phyloP scores from a whole-genome alignment of 1,140 invertebrate species.

The Caerostris darwini region DNA sequence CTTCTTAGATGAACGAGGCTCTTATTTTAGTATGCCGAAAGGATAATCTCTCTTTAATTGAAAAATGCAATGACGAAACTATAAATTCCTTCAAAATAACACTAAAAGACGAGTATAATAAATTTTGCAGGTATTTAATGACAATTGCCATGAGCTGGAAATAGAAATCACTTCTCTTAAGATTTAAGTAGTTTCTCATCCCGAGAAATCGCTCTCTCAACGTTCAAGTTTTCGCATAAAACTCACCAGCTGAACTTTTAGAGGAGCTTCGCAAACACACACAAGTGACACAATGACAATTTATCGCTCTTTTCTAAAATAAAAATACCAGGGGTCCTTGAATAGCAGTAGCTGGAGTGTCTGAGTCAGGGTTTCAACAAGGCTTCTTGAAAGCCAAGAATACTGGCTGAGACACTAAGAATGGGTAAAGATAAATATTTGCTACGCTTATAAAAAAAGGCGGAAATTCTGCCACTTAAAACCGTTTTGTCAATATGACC shows the following conservation, averaged over 20 bases:
- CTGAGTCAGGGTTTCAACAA: constrained; percentile 28
- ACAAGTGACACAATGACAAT: constrained; percentile 40
- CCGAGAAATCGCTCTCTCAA: constrained; percentile 20
- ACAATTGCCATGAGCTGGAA: neutral
- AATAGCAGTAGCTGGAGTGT: constrained; percentile 26
- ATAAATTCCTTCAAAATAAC: neutral
- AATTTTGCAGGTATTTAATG: neutral
- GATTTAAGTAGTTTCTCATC: neutral
- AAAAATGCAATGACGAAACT: neutral
- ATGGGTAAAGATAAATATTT: constrained; percentile 14
- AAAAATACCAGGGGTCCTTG: neutral
- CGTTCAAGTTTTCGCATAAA: constrained; percentile 6
- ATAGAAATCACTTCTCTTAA: neutral
- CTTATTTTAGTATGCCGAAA: no score
- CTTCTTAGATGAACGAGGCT: no score
- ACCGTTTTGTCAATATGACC: neutral
- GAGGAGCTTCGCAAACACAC: constrained; percentile 9
- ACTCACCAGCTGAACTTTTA: neutral
- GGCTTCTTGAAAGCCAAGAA: constrained; percentile 7
- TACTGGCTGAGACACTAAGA: neutral
- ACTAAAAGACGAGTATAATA: neutral
- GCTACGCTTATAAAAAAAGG: constrained; percentile 1
- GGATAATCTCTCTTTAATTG: neutral
- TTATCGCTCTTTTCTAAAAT: constrained; percentile 30
- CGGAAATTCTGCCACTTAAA: constrained; percentile 5